Evolutionary conservation across 2,888 invertebrate genomes (phyloP).

Genomic region (Colostygia pectinataria): DNA sequence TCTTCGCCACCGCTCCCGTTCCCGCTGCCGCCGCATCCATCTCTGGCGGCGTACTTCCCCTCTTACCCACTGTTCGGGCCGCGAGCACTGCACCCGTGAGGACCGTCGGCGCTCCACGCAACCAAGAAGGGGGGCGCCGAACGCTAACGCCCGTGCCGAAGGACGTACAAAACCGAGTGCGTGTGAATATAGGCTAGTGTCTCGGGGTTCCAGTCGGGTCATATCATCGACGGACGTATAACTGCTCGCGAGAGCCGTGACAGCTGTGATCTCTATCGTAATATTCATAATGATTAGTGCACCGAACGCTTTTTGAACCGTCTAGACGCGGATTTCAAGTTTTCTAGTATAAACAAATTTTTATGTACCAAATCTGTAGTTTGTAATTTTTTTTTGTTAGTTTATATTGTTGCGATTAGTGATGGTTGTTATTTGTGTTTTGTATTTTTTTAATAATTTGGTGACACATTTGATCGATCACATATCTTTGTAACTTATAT

Average conservation of each 20-base stretch:
- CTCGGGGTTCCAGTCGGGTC: constrained; percentile 72
- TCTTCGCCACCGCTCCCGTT: constrained; percentile 87
- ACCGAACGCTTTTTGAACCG: constrained; percentile 65
- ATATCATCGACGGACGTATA: constrained; percentile 75
- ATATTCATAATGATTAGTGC: constrained; percentile 73
- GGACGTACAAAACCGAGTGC: constrained; percentile 70
- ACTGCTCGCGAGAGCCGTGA: constrained; percentile 58
- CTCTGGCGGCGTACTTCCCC: constrained; percentile 92
- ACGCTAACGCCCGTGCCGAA: constrained; percentile 76
- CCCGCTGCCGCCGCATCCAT: constrained; percentile 88
- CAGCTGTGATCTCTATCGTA: constrained; percentile 82
- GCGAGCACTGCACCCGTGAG: constrained; percentile 86
- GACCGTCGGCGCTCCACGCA: constrained; percentile 89
- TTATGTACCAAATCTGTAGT: constrained; percentile 81
- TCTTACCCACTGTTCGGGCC: constrained; percentile 95
- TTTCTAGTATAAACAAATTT: constrained; percentile 79
- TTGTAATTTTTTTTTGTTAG: constrained; percentile 72
- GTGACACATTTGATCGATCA: constrained; percentile 53
- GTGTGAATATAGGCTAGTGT: constrained; percentile 75
- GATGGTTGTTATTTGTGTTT: constrained; percentile 79
- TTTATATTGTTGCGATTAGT: constrained; percentile 77
- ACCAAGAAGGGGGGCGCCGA: constrained; percentile 84
- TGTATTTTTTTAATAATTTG: constrained; percentile 63
- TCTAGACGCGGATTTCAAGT: constrained; percentile 52
- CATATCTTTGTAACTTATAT: constrained; percentile 64